Evolutionary conservation across 2,797 vertebrate species (phyloP).

Genomic region (Tamandua tetradactyla): DNA sequence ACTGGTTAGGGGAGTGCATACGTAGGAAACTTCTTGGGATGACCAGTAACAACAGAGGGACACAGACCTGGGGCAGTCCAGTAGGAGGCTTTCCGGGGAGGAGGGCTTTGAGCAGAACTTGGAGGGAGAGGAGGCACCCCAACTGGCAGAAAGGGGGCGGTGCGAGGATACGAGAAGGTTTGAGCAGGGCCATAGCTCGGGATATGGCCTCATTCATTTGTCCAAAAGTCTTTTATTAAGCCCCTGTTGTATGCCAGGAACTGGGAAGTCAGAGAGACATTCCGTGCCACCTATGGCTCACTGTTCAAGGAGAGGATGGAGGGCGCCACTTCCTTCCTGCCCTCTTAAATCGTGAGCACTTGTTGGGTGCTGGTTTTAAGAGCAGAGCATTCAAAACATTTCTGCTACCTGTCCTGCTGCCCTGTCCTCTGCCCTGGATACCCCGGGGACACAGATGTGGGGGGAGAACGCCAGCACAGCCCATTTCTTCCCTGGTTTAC

Average conservation of each 20-base stretch:
- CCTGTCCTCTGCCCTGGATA: not conserved
- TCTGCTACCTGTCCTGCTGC: not conserved
- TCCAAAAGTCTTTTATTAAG: not conserved
- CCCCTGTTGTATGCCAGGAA: not conserved
- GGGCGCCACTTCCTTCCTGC: not conserved
- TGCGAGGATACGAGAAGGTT: not conserved
- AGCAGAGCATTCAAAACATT: not conserved
- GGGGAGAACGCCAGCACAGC: not conserved
- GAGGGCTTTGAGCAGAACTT: not conserved
- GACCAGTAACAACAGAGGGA: not conserved
- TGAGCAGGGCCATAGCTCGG: not conserved
- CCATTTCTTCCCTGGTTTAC: not conserved
- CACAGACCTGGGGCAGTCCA: not conserved
- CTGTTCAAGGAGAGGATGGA: not conserved
- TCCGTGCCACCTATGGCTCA: accelerated
- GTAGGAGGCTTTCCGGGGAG: not conserved
- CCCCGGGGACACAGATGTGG: too few relatives aligned
- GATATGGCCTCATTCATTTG: not conserved
- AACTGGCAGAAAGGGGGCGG: not conserved
- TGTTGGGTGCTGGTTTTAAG: not conserved
- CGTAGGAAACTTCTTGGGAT: not conserved
- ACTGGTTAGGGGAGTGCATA: accelerated
- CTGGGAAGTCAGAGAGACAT: not conserved
- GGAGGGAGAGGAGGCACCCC: not conserved
- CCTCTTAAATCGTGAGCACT: not conserved